Evolutionary conservation across 2,888 invertebrate genomes (phyloP), one percentile per base, ranked within the genome.

Genomic region (Holacanthella duospinosa): DNA sequence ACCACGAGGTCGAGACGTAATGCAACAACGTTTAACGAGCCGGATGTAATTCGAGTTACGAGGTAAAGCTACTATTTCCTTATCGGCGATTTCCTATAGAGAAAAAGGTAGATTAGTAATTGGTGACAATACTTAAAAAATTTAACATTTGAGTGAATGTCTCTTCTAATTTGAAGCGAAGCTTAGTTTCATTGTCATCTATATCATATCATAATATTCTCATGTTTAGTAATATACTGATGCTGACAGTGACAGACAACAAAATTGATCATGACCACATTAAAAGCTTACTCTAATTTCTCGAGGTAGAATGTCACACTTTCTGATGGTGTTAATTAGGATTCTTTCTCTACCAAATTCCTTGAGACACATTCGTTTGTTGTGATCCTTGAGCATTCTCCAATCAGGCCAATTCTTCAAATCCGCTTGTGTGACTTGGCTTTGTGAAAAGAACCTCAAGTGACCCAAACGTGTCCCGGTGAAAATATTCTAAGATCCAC

Each of bases 1-100:
- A 67, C 93, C 93, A 66, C 89, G 80, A 0, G 88, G 85, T 71
- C 94, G 84, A 43, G 93, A 93, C 19, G 97, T 95, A 60, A 99
- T 76, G 29, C 86, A 86, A 78, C 97, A 99, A 74, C 96, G 84
- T 59, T 84, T 82, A 65, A 83, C 83, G 21, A 87, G 81, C 70
- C 87, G 82, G 54, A 84, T 76, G 29, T 84, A 78, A 19, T 81
- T 82, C 0, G 89, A 85, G 75, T 89, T 87, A 73, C 86, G 79
- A 1, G 92, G 93, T 71, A 92, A 84, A 57, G 85, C 85, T 21
- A 82, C 82, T 12, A 93, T 85, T 75, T 90, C 87, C 68, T 82
- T 80, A 73, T 85, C 83, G 3, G 90, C 93, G 4, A 87, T 76
- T 77, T 90, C 89, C 80, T 90, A 80, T 2, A 16, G 48, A 48